phyloP scores from a whole-genome alignment of 2,888 invertebrate species.

The Sepiola atlantica region DNA sequence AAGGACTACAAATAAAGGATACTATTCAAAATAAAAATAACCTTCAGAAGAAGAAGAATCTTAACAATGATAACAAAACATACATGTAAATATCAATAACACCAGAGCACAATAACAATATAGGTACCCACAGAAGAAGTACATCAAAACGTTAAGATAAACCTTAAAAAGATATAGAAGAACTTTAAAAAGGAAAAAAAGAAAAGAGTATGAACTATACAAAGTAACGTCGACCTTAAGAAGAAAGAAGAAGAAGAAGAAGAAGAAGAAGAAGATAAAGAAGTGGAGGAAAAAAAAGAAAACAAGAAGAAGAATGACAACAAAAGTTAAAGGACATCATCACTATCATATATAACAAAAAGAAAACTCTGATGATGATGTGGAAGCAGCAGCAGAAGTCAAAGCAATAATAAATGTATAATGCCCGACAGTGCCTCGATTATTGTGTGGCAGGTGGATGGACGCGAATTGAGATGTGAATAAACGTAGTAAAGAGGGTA shows the following conservation, averaged over 20 bases:
- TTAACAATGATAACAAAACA: too few relatives aligned
- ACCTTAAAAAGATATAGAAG: too few relatives aligned
- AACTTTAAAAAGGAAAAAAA: neutral
- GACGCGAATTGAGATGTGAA: neutral
- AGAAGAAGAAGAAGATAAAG: neutral
- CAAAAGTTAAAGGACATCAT: too few relatives aligned
- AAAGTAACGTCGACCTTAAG: neutral
- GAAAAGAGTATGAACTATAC: neutral
- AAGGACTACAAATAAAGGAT: too few relatives aligned
- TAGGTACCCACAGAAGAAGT: too few relatives aligned
- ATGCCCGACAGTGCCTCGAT: neutral
- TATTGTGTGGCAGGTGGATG: conserved; percentile 3
- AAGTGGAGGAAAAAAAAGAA: neutral
- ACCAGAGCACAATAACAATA: too few relatives aligned
- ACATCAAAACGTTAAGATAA: too few relatives aligned
- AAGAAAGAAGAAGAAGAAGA: neutral
- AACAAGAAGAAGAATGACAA: neutral
- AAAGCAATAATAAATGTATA: neutral
- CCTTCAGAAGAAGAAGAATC: too few relatives aligned
- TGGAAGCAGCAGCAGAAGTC: neutral
- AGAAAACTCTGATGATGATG: neutral
- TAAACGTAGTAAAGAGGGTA: conserved; percentile 6
- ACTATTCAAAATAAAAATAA: too few relatives aligned
- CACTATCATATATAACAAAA: neutral
- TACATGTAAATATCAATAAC: too few relatives aligned